Evolutionary conservation across 2,113 vertebrate species (phyloP).

Genomic region (Pithys albifrons): DNA sequence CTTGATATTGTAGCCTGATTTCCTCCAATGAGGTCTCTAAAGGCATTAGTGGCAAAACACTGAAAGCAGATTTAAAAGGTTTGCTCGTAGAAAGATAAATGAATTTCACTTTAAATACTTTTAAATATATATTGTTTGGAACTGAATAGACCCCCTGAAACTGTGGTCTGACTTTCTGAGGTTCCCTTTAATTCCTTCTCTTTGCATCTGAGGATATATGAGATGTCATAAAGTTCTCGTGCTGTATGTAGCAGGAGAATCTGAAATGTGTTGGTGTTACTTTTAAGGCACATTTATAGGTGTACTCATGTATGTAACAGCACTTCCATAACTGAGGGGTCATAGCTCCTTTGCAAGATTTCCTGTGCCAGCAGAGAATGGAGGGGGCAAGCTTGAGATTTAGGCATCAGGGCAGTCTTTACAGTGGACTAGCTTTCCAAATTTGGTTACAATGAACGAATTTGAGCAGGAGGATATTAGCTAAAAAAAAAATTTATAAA

Average conservation of each 20-base stretch:
- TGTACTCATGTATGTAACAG: neutral
- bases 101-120: neutral
- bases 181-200: neutral
- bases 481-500: neutral
- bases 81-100: neutral
- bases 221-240: neutral
- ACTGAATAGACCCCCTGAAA: neutral
- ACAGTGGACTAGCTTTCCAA: neutral
- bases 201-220: neutral
- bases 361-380: neutral
- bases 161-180: neutral
- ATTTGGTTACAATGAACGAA: neutral
- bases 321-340: neutral
- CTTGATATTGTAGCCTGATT: neutral
- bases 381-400: neutral
- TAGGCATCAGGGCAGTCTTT: neutral
- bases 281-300: neutral
- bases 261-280: neutral
- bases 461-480: neutral
- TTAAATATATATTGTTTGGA: neutral
- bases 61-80: neutral
- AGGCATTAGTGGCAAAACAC: neutral
- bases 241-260: neutral
- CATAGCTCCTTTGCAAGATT: neutral
- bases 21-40: neutral